Evolutionary conservation across 2,113 vertebrate genomes (phyloP), one percentile per base, ranked within the genome.

Genomic region (Prinia subflava): DNA sequence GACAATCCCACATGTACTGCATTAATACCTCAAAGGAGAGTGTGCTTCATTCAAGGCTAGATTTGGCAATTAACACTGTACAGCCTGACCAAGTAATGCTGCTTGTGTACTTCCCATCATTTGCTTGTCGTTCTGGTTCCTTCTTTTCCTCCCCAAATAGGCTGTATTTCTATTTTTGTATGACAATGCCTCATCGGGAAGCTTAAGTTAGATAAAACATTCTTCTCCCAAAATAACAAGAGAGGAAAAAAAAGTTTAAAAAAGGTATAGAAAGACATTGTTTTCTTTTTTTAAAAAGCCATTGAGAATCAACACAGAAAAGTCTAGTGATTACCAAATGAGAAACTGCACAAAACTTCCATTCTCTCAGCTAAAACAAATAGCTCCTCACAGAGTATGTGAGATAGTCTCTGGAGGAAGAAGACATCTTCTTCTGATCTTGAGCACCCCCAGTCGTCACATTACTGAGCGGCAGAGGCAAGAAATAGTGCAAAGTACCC

Each of bases 381-480:
- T 11, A 95, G 92, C 33, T 94, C 90, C 86, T 93, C 12, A 1
- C 37, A 92, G 73, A 96, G 15, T n/a, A 83, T 50, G 59, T 23
- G 37, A 92, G 74, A 84, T 3, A 82, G 60, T 77, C 89, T 86
- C 91, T 70, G 80, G 91, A 94, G 89, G 71, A 87, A 90, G 78
- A 85, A 62, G 69, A 81, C 85, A 67, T 92, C 89, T 80, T 93
- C 68, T 92, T 92, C 89, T 90, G 85, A 96, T 93, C 87, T 96
- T 95, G 92, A 96, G 95, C 95, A 94, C 94, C 94, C 95, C 74
- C 95, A 83, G 84, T 92, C 3, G 87, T 89, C 96, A 91, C 85
- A 96, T 96, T 91, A 94, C 60, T 81, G 73, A 90, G 92, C 12
- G 0, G 87, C 90, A 94, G 71, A 96, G 68, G 63, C 33, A 9